These are phyloP conservation scores for Lerista edwardsae DNA, from an alignment of 2,797 vertebrate genomes.

Conservation along the genomic window DNA sequence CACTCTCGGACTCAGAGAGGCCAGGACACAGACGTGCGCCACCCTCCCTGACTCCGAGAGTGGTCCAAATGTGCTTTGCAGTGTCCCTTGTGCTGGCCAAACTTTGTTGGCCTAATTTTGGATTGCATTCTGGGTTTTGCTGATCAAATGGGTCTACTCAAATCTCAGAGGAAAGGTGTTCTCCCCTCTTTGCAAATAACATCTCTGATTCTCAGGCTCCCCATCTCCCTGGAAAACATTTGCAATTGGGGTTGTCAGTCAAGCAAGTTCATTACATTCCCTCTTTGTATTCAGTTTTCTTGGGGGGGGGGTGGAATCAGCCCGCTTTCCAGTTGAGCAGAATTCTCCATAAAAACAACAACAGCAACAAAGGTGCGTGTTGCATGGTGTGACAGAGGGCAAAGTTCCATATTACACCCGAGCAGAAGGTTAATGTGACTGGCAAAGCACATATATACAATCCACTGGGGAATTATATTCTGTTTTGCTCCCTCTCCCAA, in stretches of 20 bases:
- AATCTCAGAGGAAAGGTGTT: no score
- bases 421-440: slow-evolving; percentile 31
- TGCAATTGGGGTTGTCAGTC: neutral
- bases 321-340: neutral
- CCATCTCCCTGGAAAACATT: no score
- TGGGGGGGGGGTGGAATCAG: neutral
- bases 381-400: neutral
- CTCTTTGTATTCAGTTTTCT: neutral
- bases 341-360: neutral
- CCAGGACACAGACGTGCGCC: no score
- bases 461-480: neutral
- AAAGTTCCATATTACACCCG: neutral
- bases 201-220: no score
- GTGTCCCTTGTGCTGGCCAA: no score
- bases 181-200: no score
- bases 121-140: no score
- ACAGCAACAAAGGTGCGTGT: neutral
- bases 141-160: no score
- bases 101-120: no score
- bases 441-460: neutral
- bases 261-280: neutral
- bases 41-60: no score
- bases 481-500: neutral
- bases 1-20: no score
- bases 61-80: no score